These are phyloP conservation scores for Caenorhabditis briggsae DNA, from an alignment of 1,140 invertebrate genomes.

Conservation along the genomic window DNA sequence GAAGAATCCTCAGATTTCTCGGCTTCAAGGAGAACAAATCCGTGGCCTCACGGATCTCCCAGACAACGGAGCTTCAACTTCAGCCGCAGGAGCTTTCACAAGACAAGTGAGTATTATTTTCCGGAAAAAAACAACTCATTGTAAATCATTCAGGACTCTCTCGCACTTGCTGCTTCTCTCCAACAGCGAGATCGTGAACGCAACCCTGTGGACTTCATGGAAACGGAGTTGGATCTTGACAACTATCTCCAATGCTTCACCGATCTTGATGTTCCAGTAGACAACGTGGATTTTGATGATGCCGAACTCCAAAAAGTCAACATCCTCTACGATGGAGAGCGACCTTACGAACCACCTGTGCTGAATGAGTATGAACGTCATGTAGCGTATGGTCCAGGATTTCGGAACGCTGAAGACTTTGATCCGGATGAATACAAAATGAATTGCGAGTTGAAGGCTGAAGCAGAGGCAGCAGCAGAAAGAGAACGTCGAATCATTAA, in stretches of 20 bases:
- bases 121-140: not conserved
- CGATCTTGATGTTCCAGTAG: constrained; percentile 59
- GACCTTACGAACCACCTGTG: not conserved
- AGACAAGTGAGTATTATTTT: constrained; percentile 26
- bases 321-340: constrained; percentile 41
- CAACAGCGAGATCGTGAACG: constrained; percentile 43
- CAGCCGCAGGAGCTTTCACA: not conserved
- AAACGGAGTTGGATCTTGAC: constrained; percentile 43
- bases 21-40: constrained; percentile 11
- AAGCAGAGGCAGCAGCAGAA: not conserved
- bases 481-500: not conserved
- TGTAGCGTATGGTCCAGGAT: constrained; percentile 9
- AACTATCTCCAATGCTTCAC: constrained; percentile 36
- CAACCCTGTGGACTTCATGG: constrained; percentile 15
- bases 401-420: constrained; percentile 7
- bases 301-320: constrained; percentile 41
- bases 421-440: constrained; percentile 38
- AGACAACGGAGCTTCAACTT: constrained; percentile 3
- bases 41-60: constrained; percentile 5
- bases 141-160: constrained; percentile 26
- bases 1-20: not conserved
- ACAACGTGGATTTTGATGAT: constrained; percentile 58
- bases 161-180: constrained; percentile 25
- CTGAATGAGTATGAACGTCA: constrained; percentile 21
- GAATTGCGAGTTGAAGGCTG: constrained; percentile 22